A percentile compares a stretch with the other conserved stretches of the same genome.
phyloP scores from a whole-genome alignment of 2,888 invertebrate species.

The Hirtodrosophila histrioides region DNA sequence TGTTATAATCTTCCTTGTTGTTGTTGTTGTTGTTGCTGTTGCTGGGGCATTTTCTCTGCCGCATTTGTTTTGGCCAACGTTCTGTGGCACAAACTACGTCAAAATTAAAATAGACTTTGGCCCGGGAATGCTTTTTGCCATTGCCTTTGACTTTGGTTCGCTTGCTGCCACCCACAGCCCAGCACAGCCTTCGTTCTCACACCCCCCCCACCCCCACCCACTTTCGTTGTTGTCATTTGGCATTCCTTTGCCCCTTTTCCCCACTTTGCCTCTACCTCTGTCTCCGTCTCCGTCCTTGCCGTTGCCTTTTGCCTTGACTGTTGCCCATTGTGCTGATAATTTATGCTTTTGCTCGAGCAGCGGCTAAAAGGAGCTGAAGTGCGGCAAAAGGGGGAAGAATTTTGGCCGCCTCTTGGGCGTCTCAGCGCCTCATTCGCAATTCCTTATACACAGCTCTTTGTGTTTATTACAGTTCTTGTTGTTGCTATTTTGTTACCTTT shows the following conservation, averaged over 20 bases:
- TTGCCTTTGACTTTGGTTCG: conserved; percentile 2
- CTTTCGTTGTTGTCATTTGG: conserved; percentile 36
- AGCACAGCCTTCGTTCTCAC: background rate
- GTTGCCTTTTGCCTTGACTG: conserved; percentile 53
- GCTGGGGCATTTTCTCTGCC: conserved; percentile 11
- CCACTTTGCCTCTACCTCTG: conserved; percentile 1
- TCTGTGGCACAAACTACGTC: conserved; percentile 70
- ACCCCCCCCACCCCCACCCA: background rate
- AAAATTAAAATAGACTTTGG: conserved; percentile 74
- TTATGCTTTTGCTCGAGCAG: conserved; percentile 54
- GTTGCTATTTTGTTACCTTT: conserved; percentile 38
- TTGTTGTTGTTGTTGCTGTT: conserved; percentile 12
- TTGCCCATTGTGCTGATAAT: conserved; percentile 68
- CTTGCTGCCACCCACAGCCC: background rate
- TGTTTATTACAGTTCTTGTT: conserved; percentile 29
- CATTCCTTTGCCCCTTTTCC: conserved; percentile 30
- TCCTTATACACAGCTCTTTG: conserved; percentile 20
- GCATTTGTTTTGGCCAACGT: conserved; percentile 55
- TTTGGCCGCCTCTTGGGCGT: conserved; percentile 35
- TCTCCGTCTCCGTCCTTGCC: background rate
- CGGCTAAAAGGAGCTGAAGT: conserved; percentile 15
- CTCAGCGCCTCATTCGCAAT: conserved; percentile 33
- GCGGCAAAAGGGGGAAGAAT: background rate
- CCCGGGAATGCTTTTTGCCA: conserved; percentile 24
- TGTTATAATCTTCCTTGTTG: conserved; percentile 46